Base-by-base conservation (phyloP, 2,888 invertebrate genomes). In the Athalia circularis region DNA sequence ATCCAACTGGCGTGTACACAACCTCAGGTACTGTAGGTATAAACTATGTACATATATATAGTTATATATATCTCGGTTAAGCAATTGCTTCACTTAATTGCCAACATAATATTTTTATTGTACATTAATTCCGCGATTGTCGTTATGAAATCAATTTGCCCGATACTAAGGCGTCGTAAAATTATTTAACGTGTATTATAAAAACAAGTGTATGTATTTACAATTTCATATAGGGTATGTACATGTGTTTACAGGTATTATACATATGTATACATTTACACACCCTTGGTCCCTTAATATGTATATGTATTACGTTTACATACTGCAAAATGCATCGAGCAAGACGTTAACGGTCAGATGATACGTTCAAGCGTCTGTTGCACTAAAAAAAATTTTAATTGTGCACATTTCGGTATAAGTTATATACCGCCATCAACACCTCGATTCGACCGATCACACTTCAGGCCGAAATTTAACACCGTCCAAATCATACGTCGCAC, bases 111-210 rank as follows among this genome's bases (percentile, higher is more conserved):
- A 84, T 82, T 84, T 84, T 85, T 83, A 85, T 85, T 80, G 81
- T 84, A 77, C 83, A 83, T 85, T 84, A 86, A 86, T 84, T 85
- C 83, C 80, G 80, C 80, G 83, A 86, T 85, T 83, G 82, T 85
- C 85, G 83, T 86, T 85, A 84, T 82, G 81, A 82, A 86, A 86
- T 85, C 86, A 86, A 84, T 86, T 86, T 82, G 83, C 84, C 79
- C 84, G 86, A 85, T 85, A 83, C 83, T 79, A 82, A 72, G 80
- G 79, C 81, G 78, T 83, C 86, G 82, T 86, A 86, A 86, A 86
- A 72, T 84, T 85, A 84, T 84, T 86, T 85, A 85, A 85, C 84
- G 84, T 82, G 83, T 82, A 86, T 85, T 86, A 85, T 85, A 85
- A 86, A 86, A 86, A 84, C 85, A 85, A 76, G 64, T 62, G 29